Base-by-base conservation (phyloP, 2,888 invertebrate species). In the Cephus runcator region DNA sequence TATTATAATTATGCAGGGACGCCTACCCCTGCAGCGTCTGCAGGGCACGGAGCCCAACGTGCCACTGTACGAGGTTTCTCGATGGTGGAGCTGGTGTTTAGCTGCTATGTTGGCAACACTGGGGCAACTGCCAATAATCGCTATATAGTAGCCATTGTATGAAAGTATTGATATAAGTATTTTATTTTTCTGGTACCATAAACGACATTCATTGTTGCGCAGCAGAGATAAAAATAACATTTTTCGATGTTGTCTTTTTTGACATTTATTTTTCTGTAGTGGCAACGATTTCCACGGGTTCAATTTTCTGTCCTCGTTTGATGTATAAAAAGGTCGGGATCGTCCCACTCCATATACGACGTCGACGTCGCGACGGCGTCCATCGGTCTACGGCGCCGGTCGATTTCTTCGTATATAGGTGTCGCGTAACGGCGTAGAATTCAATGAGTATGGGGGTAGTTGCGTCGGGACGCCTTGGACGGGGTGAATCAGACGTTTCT, bases 21-120 rank as follows among this genome's bases (percentile, higher is more conserved):
- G 79, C 74, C 77, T 76, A 56, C 75, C 76, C 75, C 73, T 75
- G 79, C 76, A 77, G 79, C 81, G 77, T 78, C 79, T 75, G 79
- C 80, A 79, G 80, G 56, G 56, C 56, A 23, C 56, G 23, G 80
- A 73, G 76, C 81, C 82, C 82, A 79, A 81, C 78, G 81, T 81
- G 82, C 81, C 81, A 86, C 86, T 86, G 85, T 82, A 82, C 81
- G 81, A 81, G 78, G 77, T 78, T 56, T 23, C 56, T 56, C 56
- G 56, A 56, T 23, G 56, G 56, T 56, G 56, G 56, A 56, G 56
- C 56, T 56, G 56, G 56, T 15, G 56, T 56, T 23, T 15, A 56
- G 56, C 56, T 56, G 9, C 23, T 40, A 9, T 56, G 56, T 56
- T 56, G 56, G 56, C 23, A 56, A 23, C 23, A 56, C 56, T 56